Evolutionary conservation across 1,140 invertebrate species (phyloP).

Genomic region (Augochlora pura): DNA sequence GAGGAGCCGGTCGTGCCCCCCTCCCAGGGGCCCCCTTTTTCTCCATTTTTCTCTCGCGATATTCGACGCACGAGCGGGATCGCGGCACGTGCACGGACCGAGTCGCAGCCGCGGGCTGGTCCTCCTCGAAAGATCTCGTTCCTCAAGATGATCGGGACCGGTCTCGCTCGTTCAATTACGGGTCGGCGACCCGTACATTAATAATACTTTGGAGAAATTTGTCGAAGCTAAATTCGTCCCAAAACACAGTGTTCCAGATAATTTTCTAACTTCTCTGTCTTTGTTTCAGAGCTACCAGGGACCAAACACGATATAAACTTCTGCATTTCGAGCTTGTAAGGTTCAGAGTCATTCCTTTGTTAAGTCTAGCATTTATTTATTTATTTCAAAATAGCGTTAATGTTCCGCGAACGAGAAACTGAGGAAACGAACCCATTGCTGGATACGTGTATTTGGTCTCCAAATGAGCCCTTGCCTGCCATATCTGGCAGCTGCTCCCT

Average conservation of each 20-base stretch:
- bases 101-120: not conserved
- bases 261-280: not conserved
- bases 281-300: too few species aligned
- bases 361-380: too few species aligned
- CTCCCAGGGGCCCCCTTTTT: not conserved
- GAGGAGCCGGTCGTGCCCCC: not conserved
- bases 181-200: not conserved
- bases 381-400: too few species aligned
- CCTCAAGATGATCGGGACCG: not conserved
- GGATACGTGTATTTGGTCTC: not conserved
- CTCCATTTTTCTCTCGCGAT: constrained; percentile 50
- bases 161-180: not conserved
- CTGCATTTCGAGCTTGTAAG: too few species aligned
- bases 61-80: not conserved
- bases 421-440: too few species aligned
- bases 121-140: not conserved
- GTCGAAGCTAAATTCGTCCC: too few species aligned
- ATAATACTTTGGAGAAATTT: not conserved
- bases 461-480: constrained; percentile 10
- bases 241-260: too few species aligned
- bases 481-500: constrained; percentile 67
- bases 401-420: too few species aligned
- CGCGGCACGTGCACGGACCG: not conserved
- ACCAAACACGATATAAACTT: too few species aligned
- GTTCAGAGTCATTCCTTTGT: too few species aligned